Conservation (phyloP, 23 tunicate species). For the Clavelina lepadiformis region DNA sequence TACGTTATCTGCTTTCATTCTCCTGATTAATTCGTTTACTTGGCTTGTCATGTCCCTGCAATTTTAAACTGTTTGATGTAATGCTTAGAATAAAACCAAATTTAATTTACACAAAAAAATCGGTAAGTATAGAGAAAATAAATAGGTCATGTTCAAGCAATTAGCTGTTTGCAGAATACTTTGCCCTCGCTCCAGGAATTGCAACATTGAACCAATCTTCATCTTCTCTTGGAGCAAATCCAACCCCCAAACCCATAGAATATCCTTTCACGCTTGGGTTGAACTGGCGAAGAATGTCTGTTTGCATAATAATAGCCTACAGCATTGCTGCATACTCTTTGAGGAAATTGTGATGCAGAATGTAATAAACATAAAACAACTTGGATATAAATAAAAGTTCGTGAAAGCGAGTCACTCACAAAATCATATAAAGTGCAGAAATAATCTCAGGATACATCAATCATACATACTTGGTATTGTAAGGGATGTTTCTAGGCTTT, state of each 20-base stretch:
- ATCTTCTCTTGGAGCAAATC: conserved; percentile 4
- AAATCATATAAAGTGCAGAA: no score
- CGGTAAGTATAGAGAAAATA: no score
- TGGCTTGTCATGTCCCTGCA: conserved; percentile 64
- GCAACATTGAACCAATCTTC: conserved; percentile 63
- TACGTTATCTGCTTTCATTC: conserved; percentile 19
- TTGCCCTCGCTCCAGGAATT: conserved; percentile 50
- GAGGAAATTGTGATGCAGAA: no score
- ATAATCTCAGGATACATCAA: neutral
- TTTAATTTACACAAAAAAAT: no score
- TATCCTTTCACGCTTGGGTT: conserved; percentile 69
- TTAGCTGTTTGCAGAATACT: conserved; percentile 8
- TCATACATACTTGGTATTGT: conserved; percentile 58
- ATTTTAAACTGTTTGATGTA: no score
- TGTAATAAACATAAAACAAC: no score
- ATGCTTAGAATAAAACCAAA: no score
- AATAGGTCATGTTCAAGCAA: neutral
- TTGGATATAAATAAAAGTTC: no score
- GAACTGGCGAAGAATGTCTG: conserved; percentile 68
- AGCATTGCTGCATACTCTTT: no score
- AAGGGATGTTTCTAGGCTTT: conserved; percentile 40
- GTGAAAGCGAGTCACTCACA: no score
- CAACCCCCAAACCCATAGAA: conserved; percentile 31
- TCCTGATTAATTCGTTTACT: conserved; percentile 25
- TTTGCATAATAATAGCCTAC: no score